A percentile compares a stretch with the other conserved stretches of the same genome.
Evolutionary conservation across 2,888 invertebrate species (phyloP).

Genomic region (Athrips mouffetella): DNA sequence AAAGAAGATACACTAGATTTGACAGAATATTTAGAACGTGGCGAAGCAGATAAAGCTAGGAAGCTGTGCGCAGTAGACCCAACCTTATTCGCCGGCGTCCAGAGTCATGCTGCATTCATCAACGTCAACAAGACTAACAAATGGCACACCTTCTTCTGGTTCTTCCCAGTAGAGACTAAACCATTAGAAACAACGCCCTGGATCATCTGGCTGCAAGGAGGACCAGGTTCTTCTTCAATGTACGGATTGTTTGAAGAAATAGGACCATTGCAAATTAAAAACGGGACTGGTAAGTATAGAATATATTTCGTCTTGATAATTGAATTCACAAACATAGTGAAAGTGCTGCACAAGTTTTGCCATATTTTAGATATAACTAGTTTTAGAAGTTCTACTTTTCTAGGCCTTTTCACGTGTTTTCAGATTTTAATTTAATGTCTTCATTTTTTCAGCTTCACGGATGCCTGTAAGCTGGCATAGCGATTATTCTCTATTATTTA

Average conservation of each 20-base stretch:
- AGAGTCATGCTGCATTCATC: conserved; percentile 62
- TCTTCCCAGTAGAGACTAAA: conserved; percentile 76
- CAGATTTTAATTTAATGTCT: too few species aligned
- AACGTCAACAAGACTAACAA: conserved; percentile 83
- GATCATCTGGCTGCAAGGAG: conserved; percentile 90
- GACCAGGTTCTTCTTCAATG: conserved; percentile 83
- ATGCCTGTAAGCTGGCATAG: conserved; percentile 25
- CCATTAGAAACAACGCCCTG: conserved; percentile 68
- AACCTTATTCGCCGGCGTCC: conserved; percentile 35
- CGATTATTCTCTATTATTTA: conserved; percentile 3
- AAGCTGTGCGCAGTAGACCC: conserved; percentile 33
- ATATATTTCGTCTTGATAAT: too few species aligned
- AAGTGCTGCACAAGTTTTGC: too few species aligned
- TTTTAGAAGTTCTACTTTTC: too few species aligned
- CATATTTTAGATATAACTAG: too few species aligned
- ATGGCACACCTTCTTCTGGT: conserved; percentile 90
- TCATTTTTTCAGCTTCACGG: too few species aligned
- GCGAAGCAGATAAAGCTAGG: conserved; percentile 28
- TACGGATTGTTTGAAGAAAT: conserved; percentile 42
- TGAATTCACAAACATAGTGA: too few species aligned
- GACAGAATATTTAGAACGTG: conserved; percentile 31
- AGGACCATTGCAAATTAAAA: conserved; percentile 34
- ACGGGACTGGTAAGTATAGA: neutral
- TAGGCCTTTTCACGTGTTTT: too few species aligned
- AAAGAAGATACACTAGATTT: conserved; percentile 17